Evolutionary conservation across 1,140 invertebrate genomes (phyloP).

Genomic region (Mycetomoellerius zeteki): DNA sequence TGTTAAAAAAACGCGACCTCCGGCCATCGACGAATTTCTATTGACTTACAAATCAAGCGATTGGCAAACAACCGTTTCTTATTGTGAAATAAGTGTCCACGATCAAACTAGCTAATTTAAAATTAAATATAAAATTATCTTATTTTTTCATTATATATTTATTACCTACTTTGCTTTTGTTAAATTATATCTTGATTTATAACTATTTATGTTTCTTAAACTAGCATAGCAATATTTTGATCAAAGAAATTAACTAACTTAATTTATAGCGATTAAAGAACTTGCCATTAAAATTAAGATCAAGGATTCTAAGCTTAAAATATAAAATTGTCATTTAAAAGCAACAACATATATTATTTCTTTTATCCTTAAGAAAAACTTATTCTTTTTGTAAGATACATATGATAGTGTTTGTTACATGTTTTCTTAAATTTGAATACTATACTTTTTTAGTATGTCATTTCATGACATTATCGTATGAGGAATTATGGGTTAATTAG

Average conservation of each 20-base stretch:
- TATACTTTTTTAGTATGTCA: background rate
- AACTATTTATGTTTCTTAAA: background rate
- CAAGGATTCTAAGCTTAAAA: background rate
- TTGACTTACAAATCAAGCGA: background rate
- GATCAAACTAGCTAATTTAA: background rate
- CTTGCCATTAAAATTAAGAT: constrained; percentile 16
- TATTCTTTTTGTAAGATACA: background rate
- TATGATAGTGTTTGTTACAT: background rate
- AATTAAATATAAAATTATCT: background rate
- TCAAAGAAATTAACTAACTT: background rate
- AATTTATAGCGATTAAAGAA: background rate
- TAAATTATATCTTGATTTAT: background rate
- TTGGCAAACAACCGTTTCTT: background rate
- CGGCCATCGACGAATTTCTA: constrained; percentile 10
- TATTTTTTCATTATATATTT: background rate
- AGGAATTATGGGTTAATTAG: background rate
- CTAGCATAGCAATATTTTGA: background rate
- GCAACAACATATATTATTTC: background rate
- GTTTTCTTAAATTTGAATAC: background rate
- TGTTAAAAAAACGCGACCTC: constrained; percentile 81
- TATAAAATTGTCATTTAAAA: constrained; percentile 7
- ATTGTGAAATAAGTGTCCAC: background rate
- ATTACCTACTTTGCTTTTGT: background rate
- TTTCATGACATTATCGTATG: background rate
- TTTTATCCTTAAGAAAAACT: background rate